A percentile compares a stretch with the other conserved stretches of the same genome.
Conservation (phyloP, 2,888 invertebrate genomes). For the Theretra japonica region DNA sequence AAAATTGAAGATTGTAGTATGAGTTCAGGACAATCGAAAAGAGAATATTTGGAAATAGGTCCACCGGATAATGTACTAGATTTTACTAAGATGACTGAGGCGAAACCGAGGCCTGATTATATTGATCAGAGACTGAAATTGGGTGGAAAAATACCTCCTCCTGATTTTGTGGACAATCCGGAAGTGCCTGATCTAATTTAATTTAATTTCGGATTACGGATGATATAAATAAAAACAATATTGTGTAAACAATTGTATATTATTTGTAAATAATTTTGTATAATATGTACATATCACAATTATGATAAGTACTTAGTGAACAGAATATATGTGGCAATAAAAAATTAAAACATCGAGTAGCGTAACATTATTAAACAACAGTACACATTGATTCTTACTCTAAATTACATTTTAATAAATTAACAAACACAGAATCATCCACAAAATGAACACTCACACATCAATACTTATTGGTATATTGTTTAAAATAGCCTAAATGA, state of each 20-base stretch:
- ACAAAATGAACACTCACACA: not conserved
- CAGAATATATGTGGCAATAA: not conserved
- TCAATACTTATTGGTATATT: not conserved
- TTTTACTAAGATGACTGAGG: constrained; percentile 81
- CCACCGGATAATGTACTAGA: constrained; percentile 81
- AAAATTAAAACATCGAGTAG: not conserved
- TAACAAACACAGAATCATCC: constrained; percentile 8
- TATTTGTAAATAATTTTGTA: not conserved
- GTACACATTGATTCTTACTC: not conserved
- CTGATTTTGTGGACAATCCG: constrained; percentile 83
- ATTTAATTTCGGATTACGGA: constrained; percentile 30
- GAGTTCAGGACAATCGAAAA: constrained; percentile 58
- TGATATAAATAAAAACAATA: constrained; percentile 29
- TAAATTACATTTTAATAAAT: constrained; percentile 5
- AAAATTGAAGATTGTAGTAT: constrained; percentile 48
- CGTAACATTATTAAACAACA: not conserved
- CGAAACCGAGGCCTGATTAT: constrained; percentile 49
- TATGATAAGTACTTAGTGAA: not conserved
- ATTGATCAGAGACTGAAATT: constrained; percentile 62
- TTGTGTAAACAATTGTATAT: constrained; percentile 1
- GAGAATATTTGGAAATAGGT: constrained; percentile 88
- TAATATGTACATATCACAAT: constrained; percentile 15
- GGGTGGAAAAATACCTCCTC: constrained; percentile 68
- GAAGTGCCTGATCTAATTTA: constrained; percentile 88
- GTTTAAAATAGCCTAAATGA: not conserved